Evolutionary conservation across 2,113 vertebrate species (phyloP).

Genomic region (Seriola quinqueradiata): DNA sequence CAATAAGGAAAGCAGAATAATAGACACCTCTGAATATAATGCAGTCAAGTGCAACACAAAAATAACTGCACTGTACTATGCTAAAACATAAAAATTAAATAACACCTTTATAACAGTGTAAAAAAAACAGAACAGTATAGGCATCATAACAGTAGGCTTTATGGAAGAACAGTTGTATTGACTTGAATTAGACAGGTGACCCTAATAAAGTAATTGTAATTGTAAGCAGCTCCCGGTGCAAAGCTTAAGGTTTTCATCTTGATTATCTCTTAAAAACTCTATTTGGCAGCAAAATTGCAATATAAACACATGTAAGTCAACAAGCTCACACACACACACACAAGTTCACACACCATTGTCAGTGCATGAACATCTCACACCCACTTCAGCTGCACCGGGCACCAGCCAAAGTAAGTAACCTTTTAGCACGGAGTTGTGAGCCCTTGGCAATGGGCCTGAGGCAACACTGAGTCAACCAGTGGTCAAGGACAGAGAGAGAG

Average conservation of each 20-base stretch:
- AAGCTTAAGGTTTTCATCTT: background rate
- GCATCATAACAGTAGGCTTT: too few species aligned
- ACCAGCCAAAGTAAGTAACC: conserved; percentile 48
- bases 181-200: background rate
- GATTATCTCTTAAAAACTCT: background rate
- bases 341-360: background rate
- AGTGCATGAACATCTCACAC: conserved; percentile 40
- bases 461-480: conserved; percentile 62
- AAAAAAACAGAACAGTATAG: background rate
- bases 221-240: too few species aligned
- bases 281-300: conserved; percentile 12
- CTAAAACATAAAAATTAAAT: background rate
- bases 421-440: conserved; percentile 43
- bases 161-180: background rate
- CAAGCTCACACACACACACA: background rate
- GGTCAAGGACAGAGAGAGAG: conserved; percentile 56
- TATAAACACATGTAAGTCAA: conserved; percentile 11
- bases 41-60: background rate
- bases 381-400: conserved; percentile 21
- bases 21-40: too few species aligned
- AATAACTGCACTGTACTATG: too few species aligned
- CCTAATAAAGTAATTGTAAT: background rate
- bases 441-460: conserved; percentile 62
- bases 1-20: background rate
- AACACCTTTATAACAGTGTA: background rate